These are phyloP conservation scores for Beroe forskalii DNA, from an alignment of 37 sponge, comb jelly and placozoan species.

Conservation along the genomic window DNA sequence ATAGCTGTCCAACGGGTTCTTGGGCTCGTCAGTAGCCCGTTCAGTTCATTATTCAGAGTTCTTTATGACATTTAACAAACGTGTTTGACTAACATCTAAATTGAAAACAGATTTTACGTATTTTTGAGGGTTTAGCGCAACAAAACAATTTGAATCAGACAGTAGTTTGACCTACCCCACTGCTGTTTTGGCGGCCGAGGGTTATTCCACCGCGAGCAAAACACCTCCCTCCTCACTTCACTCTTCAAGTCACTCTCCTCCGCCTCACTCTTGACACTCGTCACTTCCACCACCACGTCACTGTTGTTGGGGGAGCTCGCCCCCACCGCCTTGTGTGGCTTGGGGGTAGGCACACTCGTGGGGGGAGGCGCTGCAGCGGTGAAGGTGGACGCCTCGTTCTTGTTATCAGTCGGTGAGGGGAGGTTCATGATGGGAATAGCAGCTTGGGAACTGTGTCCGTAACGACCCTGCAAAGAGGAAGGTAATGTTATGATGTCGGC, in stretches of 20 bases:
- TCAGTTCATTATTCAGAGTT: no score
- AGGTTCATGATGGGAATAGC: slow-evolving; percentile 58
- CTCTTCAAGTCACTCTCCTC: background rate
- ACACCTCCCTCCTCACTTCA: background rate
- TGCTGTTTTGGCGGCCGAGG: background rate
- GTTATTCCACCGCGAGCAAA: background rate
- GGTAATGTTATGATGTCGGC: no score
- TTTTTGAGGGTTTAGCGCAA: no score
- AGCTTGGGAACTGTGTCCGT: slow-evolving; percentile 33
- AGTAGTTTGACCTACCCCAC: background rate
- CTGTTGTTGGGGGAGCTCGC: background rate
- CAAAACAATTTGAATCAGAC: no score
- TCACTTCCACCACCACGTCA: background rate
- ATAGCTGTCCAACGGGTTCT: no score
- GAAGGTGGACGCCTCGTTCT: background rate
- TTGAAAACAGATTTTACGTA: no score
- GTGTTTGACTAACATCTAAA: no score
- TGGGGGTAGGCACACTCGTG: background rate
- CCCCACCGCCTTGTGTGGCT: background rate
- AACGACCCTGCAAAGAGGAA: slow-evolving; percentile 16
- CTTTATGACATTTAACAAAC: no score
- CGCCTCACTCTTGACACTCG: background rate
- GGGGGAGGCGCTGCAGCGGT: background rate
- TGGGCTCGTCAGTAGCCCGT: no score
- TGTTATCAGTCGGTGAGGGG: slow-evolving; percentile 52